phyloP scores from a whole-genome alignment of 1,140 invertebrate genomes.

The Cydia strobilella region DNA sequence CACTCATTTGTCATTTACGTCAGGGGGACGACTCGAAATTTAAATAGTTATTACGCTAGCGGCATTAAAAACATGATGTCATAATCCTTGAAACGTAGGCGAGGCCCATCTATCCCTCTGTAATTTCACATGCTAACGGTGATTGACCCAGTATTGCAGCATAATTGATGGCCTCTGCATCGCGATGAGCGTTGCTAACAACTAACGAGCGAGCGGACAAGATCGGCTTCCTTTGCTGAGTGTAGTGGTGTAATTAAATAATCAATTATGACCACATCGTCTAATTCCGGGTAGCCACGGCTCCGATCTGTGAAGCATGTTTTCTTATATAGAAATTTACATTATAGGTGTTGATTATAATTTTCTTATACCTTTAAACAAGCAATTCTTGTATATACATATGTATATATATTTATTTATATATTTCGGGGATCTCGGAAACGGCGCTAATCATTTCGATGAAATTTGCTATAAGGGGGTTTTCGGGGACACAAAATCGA shows the following conservation, averaged over 20 bases:
- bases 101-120: neutral
- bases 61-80: neutral
- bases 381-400: too few species aligned
- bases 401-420: too few species aligned
- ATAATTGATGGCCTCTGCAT: neutral
- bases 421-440: too few species aligned
- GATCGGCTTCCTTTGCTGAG: neutral
- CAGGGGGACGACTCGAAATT: too few species aligned
- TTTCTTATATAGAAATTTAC: neutral
- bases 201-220: neutral
- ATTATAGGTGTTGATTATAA: neutral
- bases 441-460: too few species aligned
- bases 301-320: neutral
- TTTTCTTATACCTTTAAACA: too few species aligned
- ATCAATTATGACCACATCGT: constrained; percentile 14
- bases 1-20: too few species aligned
- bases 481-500: too few species aligned
- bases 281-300: constrained; percentile 23
- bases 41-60: too few species aligned
- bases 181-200: neutral
- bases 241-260: constrained; percentile 6
- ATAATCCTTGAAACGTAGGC: neutral
- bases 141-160: constrained; percentile 1
- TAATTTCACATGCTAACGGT: constrained; percentile 5
- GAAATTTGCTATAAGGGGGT: too few species aligned